Evolutionary conservation across 2,797 vertebrate genomes (phyloP), one percentile per base, ranked within the genome.

Genomic region (Hypotaenidia philippensis): DNA sequence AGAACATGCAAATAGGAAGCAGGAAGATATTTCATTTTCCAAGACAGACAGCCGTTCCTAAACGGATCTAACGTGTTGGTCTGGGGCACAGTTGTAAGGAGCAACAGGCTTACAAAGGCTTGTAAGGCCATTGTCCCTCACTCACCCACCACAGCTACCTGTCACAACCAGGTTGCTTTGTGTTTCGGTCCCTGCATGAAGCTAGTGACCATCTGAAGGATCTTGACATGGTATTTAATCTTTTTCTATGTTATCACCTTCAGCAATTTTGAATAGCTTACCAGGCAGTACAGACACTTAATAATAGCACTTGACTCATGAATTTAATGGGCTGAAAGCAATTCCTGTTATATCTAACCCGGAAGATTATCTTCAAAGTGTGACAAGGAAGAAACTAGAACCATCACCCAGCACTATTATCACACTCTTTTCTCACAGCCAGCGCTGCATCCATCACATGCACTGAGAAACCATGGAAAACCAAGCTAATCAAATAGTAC

Each of bases 401-500:
- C 31, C 10, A 63, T 72, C 44, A 36, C 36, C 63, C 89, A 79
- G 32, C 6, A 86, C 60, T 38, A 60, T 44, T 74, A 77, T 80
- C 77, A 7, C 34, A 47, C 23, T 44, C 41, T 36, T 13, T 26
- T 77, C 77, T 77, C 77, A 74, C 53, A 86, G 83, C 12, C 3
- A 2, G 47, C 81, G 52, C 59, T 36, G 23, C 19, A 49, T 59
- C 63, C 57, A 25, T 55, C 63, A 53, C 22, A 65, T 7, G 9
- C 12, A 18, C 32, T 23, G 9, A 36, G 90, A 90, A 89, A 70
- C 55, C 56, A 79, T 60, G 63, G 63, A 83, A 56, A 90, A 76
- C 77, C 74, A 80, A 74, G 47, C 49, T 94, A 96, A 96, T 94
- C 93, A 94, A 94, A 70, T 40, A 56, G 53, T 15, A 96, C 91